Evolutionary conservation across 2,113 vertebrate genomes (phyloP).

Genomic region (Centropristis striata): DNA sequence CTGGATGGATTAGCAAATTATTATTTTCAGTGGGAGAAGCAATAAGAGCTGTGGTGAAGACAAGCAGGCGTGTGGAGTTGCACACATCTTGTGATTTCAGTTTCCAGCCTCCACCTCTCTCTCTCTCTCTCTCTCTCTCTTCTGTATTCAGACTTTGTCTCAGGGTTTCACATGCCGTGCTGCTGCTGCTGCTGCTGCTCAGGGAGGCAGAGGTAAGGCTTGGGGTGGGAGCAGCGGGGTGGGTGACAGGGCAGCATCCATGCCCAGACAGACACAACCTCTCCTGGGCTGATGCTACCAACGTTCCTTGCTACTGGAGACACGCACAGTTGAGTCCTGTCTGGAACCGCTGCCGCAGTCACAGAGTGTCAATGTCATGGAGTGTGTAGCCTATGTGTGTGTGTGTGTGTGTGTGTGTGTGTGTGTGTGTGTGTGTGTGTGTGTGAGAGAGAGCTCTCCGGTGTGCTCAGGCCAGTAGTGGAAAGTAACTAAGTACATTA

Average conservation of each 20-base stretch:
- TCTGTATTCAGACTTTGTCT: constrained; percentile 63
- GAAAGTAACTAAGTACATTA: constrained; percentile 17
- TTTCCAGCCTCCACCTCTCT: constrained; percentile 10
- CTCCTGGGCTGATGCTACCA: constrained; percentile 63
- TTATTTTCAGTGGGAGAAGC: constrained; percentile 21
- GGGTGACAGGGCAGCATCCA: constrained; percentile 74
- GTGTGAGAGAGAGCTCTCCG: too few relatives aligned
- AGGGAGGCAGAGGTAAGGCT: constrained; percentile 39
- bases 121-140: constrained; percentile 7
- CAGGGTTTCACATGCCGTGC: constrained; percentile 36
- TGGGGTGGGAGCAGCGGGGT: constrained; percentile 62
- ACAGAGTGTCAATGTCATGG: constrained; percentile 38
- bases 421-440: constrained; percentile 20
- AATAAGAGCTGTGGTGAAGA: background rate
- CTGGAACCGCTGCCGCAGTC: constrained; percentile 42
- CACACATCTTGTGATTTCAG: constrained; percentile 8
- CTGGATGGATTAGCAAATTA: constrained; percentile 35
- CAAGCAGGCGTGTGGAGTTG: constrained; percentile 20
- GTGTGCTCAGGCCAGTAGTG: background rate
- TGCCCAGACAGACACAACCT: constrained; percentile 66
- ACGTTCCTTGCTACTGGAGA: constrained; percentile 52
- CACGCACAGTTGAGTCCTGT: constrained; percentile 68
- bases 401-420: constrained; percentile 22
- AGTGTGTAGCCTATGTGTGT: constrained; percentile 19
- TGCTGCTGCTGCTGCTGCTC: constrained; percentile 42